Conservation (phyloP, 2,113 vertebrate species). For the Xenus cinereus region DNA sequence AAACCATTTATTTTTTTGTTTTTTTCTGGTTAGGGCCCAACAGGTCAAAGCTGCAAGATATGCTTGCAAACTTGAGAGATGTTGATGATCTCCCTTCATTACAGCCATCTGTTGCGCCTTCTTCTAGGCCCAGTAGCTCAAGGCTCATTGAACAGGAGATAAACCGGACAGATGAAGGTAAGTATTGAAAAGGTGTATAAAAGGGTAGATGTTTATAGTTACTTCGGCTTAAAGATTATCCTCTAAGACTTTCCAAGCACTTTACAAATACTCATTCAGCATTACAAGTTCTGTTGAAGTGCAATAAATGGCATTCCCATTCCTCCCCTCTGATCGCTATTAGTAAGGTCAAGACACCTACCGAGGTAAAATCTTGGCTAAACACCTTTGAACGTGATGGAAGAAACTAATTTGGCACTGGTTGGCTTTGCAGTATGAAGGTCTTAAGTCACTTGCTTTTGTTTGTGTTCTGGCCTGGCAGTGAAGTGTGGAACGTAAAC, state of each 20-base stretch:
- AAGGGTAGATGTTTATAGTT: not conserved
- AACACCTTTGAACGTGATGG: not conserved
- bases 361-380: not conserved
- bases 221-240: not conserved
- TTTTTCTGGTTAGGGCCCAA: conserved; percentile 85
- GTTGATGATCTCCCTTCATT: conserved; percentile 92
- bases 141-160: conserved; percentile 90
- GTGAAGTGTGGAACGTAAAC: not conserved
- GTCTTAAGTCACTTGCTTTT: not conserved
- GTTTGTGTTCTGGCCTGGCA: not conserved
- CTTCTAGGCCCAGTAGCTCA: conserved; percentile 85
- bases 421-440: not conserved
- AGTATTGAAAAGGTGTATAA: not conserved
- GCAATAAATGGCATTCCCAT: not conserved
- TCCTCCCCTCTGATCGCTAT: not conserved
- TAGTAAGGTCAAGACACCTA: not conserved
- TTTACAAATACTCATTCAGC: not conserved
- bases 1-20: conserved; percentile 45
- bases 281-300: not conserved
- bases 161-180: conserved; percentile 92
- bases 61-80: conserved; percentile 97
- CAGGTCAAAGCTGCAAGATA: conserved; percentile 97
- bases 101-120: conserved; percentile 88
- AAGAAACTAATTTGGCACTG: not conserved
- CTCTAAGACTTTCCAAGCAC: not conserved